Evolutionary conservation across 1,140 invertebrate genomes (phyloP), one percentile per base, ranked within the genome.

Genomic region (Ceratina calcarata): DNA sequence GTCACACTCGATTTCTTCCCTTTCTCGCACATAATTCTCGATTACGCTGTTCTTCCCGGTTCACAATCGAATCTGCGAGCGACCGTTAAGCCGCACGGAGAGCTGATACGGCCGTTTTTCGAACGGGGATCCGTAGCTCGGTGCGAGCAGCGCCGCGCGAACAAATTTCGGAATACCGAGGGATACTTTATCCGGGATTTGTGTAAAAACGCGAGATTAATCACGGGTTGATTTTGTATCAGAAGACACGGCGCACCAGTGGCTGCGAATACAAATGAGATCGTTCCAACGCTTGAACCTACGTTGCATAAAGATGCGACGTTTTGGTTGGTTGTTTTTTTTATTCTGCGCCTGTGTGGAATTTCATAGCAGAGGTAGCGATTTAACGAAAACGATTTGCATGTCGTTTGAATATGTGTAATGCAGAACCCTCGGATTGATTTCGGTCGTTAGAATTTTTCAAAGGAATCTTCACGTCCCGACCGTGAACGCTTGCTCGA

Each of bases 11-110:
- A 60, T 74, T 66, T 61, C 70, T 79, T 79, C 61, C 37, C 53
- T 53, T 60, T 67, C 76, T 65, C 76, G 2, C 60, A 55, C 55
- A 67, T 74, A 74, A 67, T 79, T 79, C n/a, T 10, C 70, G 32
- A 24, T 58, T 68, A 51, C 45, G 13, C 65, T 51, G 64, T 24
- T 77, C 60, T 68, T 69, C 58, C 49, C 20, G 64, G 15, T 22
- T 45, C 62, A 49, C 55, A 32, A 32, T 27, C 37, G 53, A 55
- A 55, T 65, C 16, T 2, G 13, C 7, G 49, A 15, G 0, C 20
- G 20, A 8, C 16, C 32, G 32, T 45, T 62, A 62, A 62, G 22
- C 27, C 62, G 12, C 18, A 16, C 32, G 49, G n/a, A 12, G n/a
- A 8, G 37, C 20, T 22, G 45, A 22, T 20, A 66, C 8, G 45